These are phyloP conservation scores for Pithys albifrons DNA, from an alignment of 2,113 vertebrate genomes.

Conservation along the genomic window DNA sequence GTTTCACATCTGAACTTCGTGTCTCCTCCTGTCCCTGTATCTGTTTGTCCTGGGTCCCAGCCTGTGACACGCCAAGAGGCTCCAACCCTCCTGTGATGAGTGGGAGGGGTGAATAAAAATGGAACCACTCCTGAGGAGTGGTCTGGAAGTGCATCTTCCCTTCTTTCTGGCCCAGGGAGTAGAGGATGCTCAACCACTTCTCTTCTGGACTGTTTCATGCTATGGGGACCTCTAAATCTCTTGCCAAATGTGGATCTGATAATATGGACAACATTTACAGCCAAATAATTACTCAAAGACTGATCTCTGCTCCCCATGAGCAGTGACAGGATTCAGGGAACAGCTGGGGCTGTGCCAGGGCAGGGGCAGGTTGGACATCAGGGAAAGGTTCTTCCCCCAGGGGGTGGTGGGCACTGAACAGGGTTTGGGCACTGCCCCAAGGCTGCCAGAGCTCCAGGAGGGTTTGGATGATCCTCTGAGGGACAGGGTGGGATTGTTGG, in stretches of 20 bases:
- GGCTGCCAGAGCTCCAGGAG: not conserved
- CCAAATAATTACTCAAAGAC: not conserved
- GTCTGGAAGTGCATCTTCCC: not conserved
- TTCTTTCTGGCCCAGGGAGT: not conserved
- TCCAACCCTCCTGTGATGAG: not conserved
- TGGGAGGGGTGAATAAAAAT: not conserved
- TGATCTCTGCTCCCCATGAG: not conserved
- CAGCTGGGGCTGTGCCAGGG: not conserved
- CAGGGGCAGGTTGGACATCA: not conserved
- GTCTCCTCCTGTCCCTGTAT: not conserved
- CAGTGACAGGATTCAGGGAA: not conserved
- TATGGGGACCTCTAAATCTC: not conserved
- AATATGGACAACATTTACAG: not conserved
- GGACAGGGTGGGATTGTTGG: too few relatives aligned
- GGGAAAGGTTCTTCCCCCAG: not conserved
- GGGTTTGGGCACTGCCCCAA: accelerated
- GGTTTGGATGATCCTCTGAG: accelerated
- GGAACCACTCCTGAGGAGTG: not conserved
- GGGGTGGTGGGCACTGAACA: not conserved
- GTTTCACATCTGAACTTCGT: not conserved
- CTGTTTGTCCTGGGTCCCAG: not conserved
- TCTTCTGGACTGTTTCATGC: not conserved
- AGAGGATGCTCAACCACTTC: not conserved
- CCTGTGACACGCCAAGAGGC: not conserved
- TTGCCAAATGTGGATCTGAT: not conserved